These are phyloP conservation scores for Psococerastis gibbosa DNA, from an alignment of 2,888 invertebrate species.

Conservation along the genomic window DNA sequence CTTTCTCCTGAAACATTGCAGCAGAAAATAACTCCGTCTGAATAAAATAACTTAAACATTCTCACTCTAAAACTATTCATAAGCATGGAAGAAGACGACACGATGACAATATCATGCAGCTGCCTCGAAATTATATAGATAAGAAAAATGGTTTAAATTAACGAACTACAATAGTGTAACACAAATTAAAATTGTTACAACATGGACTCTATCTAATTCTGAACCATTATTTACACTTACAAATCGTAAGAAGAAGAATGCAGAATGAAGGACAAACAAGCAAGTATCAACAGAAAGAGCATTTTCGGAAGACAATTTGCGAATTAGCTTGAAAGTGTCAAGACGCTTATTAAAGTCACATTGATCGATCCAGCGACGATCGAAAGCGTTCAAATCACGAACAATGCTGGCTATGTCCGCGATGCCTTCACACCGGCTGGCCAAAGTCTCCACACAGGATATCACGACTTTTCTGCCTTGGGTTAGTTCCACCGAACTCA, in stretches of 20 bases:
- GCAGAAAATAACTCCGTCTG: too few relatives aligned
- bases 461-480: slow-evolving; percentile 14
- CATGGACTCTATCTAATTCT: too few relatives aligned
- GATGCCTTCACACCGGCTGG: slow-evolving; percentile 23
- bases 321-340: slow-evolving; percentile 53
- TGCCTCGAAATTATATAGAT: too few relatives aligned
- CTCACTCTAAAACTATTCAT: too few relatives aligned
- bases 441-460: neutral
- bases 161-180: neutral
- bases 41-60: too few relatives aligned
- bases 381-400: slow-evolving; percentile 65
- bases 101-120: too few relatives aligned
- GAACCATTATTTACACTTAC: too few relatives aligned
- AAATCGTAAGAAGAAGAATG: slow-evolving; percentile 50
- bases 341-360: slow-evolving; percentile 74
- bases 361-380: slow-evolving; percentile 78
- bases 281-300: slow-evolving; percentile 43
- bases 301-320: slow-evolving; percentile 27
- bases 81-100: too few relatives aligned
- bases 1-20: slow-evolving; percentile 45
- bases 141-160: slow-evolving; percentile 10
- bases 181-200: slow-evolving; percentile 12
- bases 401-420: slow-evolving; percentile 35
- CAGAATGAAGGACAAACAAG: slow-evolving; percentile 60
- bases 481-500: slow-evolving; percentile 10